Evolutionary conservation across 2,113 vertebrate genomes (phyloP).

Genomic region (Sinosuthora webbiana): DNA sequence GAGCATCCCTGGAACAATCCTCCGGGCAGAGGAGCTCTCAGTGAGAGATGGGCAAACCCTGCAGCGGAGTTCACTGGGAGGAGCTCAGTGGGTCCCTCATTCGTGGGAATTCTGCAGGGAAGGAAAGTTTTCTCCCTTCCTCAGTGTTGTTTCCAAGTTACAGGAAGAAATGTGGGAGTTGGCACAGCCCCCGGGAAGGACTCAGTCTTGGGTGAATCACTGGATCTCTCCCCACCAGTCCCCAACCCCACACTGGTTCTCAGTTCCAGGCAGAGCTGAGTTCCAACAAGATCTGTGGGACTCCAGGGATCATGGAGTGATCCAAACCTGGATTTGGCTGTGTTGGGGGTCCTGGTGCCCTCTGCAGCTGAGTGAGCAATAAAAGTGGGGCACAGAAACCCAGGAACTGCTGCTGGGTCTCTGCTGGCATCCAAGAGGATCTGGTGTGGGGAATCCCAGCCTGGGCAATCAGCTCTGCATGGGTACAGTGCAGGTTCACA

Average conservation of each 20-base stretch:
- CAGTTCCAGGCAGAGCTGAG: background rate
- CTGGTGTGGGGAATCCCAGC: background rate
- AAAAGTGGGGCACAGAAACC: background rate
- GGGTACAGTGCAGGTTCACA: accelerated
- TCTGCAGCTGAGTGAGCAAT: background rate
- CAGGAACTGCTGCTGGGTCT: background rate
- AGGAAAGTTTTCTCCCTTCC: background rate
- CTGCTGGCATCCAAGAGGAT: background rate
- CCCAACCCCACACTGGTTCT: background rate
- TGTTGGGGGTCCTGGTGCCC: background rate
- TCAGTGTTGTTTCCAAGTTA: background rate
- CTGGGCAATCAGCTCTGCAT: background rate
- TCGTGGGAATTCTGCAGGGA: background rate
- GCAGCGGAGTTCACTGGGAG: background rate
- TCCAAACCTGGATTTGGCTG: background rate
- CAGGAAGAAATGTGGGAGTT: background rate
- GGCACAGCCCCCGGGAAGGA: background rate
- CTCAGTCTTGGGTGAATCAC: background rate
- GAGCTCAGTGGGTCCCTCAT: background rate
- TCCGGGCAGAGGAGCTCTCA: background rate
- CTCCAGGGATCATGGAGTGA: accelerated
- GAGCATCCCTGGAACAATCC: background rate
- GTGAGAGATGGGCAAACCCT: background rate
- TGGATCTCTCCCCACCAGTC: background rate
- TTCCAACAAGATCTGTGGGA: background rate